Evolutionary conservation across 2,797 vertebrate genomes (phyloP).

Genomic region (Champsocephalus gunnari): DNA sequence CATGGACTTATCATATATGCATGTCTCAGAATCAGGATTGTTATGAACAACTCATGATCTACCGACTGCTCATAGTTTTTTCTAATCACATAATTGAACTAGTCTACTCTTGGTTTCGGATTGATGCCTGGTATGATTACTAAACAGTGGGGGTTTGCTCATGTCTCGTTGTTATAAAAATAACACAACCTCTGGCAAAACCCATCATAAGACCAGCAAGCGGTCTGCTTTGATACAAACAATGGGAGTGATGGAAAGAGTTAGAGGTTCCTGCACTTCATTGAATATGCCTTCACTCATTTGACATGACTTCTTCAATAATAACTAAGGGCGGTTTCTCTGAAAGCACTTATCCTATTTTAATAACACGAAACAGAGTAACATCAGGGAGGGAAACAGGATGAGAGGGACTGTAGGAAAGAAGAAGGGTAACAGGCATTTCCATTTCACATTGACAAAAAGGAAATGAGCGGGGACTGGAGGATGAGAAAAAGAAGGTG

Average conservation of each 20-base stretch:
- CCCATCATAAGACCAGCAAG: conserved; percentile 24
- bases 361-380: conserved; percentile 46
- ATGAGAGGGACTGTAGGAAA: conserved; percentile 21
- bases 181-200: conserved; percentile 61
- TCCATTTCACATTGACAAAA: conserved; percentile 43
- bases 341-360: conserved; percentile 38
- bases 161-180: conserved; percentile 59
- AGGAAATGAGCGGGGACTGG: conserved; percentile 37
- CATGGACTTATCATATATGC: not conserved
- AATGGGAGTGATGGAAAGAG: conserved; percentile 45
- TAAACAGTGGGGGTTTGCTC: conserved; percentile 47
- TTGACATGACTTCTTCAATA: conserved; percentile 8
- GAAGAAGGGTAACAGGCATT: conserved; percentile 15
- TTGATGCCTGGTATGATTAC: conserved; percentile 45
- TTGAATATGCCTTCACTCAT: conserved; percentile 34
- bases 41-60: not conserved
- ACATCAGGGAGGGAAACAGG: conserved; percentile 14
- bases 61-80: conserved; percentile 6
- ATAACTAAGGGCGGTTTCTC: conserved; percentile 29
- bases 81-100: conserved; percentile 16
- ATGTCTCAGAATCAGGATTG: not conserved
- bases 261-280: conserved; percentile 42
- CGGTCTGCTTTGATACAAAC: conserved; percentile 34
- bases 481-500: conserved; percentile 15
- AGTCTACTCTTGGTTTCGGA: conserved; percentile 22